These are phyloP conservation scores for Crypturellus tataupa DNA, from an alignment of 2,797 vertebrate species.

Conservation along the genomic window DNA sequence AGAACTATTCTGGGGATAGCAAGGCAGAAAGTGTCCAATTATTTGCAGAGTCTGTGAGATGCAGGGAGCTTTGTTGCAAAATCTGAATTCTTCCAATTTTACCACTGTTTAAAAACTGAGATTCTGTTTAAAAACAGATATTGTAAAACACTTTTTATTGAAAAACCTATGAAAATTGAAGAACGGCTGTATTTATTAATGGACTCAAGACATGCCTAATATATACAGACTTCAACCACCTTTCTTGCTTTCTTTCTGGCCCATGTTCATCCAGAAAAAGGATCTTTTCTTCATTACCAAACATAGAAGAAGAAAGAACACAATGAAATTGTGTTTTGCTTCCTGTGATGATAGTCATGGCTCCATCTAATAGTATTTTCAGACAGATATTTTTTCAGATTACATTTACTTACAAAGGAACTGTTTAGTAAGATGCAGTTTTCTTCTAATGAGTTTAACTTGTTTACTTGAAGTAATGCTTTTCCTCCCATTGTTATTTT, in stretches of 20 bases:
- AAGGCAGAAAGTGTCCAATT: neutral
- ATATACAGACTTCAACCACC: no score
- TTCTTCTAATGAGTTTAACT: neutral
- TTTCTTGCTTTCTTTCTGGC: neutral
- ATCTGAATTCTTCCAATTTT: neutral
- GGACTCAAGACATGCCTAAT: neutral
- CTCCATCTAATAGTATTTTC: neutral
- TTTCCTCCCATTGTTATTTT: constrained; percentile 2
- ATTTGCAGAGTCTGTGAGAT: neutral
- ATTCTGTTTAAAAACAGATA: neutral
- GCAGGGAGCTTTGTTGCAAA: no score
- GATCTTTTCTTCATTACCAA: neutral
- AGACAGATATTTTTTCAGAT: neutral
- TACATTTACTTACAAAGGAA: neutral
- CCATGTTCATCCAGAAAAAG: neutral
- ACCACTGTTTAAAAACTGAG: neutral
- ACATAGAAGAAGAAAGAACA: neutral
- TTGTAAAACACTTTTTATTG: neutral
- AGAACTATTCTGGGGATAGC: no score
- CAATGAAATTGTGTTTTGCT: neutral
- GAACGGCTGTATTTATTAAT: neutral
- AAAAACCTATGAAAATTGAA: neutral
- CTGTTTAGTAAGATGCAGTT: neutral
- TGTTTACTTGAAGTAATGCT: neutral
- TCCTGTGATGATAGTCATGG: neutral